Conservation (phyloP, 2,797 vertebrate genomes). For the Leucoraja ocellata region DNA sequence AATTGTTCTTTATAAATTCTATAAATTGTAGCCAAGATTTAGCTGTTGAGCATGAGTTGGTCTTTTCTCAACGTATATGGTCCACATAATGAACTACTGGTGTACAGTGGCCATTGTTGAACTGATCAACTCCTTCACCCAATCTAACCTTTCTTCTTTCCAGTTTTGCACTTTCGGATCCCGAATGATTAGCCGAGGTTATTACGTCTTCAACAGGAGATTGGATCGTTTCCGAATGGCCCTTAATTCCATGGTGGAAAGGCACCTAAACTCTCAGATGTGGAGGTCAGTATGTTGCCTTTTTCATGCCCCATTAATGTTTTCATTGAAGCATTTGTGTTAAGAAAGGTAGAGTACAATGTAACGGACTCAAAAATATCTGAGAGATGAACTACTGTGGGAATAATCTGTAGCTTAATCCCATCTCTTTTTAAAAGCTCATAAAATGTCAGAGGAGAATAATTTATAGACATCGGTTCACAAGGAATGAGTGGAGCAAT, state of each 20-base stretch:
- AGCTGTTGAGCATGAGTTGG: not conserved
- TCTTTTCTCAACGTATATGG: not conserved
- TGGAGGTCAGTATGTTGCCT: slow-evolving; percentile 71
- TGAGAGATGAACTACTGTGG: not conserved
- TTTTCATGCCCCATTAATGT: not conserved
- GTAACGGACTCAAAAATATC: not conserved
- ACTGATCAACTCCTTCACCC: not conserved
- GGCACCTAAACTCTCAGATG: slow-evolving; percentile 78
- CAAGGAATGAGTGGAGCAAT: too few relatives aligned
- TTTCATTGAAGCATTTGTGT: not conserved
- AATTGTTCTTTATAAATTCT: not conserved
- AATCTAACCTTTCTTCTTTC: not conserved
- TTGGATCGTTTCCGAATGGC: slow-evolving; percentile 81
- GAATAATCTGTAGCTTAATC: not conserved
- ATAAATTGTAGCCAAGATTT: not conserved
- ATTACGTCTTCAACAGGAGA: slow-evolving; percentile 81
- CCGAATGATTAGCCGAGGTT: slow-evolving; percentile 71
- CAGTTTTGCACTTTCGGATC: slow-evolving; percentile 84
- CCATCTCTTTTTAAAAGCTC: not conserved
- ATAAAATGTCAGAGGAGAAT: too few relatives aligned
- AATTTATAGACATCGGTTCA: not conserved
- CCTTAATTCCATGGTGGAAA: slow-evolving; percentile 81
- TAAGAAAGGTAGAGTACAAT: not conserved
- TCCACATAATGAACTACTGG: not conserved
- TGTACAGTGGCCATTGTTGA: not conserved